Percentiles rank a stretch among this genome's conserved stretches.
These are phyloP conservation scores for Hyperoplus lanceolatus DNA, from an alignment of 2,797 vertebrate species.

Conservation along the genomic window DNA sequence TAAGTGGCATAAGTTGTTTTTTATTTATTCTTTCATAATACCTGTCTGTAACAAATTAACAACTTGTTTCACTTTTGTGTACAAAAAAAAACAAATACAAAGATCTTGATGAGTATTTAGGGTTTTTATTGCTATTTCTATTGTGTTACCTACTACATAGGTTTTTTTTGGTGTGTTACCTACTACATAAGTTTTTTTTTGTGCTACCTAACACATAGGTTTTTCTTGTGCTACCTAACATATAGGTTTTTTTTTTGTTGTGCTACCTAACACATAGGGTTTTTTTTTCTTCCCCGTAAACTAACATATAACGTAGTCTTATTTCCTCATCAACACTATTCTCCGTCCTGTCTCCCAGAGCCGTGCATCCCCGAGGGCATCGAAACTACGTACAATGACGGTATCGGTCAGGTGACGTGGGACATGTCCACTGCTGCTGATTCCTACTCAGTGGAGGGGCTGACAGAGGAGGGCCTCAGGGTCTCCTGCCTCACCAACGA, in stretches of 20 bases:
- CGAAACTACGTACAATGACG: conserved; percentile 65
- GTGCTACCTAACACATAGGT: too few species aligned
- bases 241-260: too few species aligned
- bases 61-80: too few species aligned
- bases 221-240: too few species aligned
- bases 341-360: conserved; percentile 62
- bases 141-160: too few species aligned
- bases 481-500: conserved; percentile 72
- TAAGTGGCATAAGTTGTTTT: too few species aligned
- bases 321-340: neutral
- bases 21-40: too few species aligned
- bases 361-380: conserved; percentile 79
- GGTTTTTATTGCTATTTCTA: neutral
- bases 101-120: neutral
- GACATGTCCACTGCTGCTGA: conserved; percentile 69
- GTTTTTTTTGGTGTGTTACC: too few species aligned
- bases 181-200: too few species aligned
- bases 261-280: too few species aligned
- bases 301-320: neutral
- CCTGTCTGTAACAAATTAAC: too few species aligned
- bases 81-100: neutral
- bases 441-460: conserved; percentile 70
- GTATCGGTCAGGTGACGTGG: conserved; percentile 81
- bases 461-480: conserved; percentile 70
- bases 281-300: neutral